Base-by-base conservation (phyloP, 1,140 invertebrate species). In the Pachypsylla venusta region DNA sequence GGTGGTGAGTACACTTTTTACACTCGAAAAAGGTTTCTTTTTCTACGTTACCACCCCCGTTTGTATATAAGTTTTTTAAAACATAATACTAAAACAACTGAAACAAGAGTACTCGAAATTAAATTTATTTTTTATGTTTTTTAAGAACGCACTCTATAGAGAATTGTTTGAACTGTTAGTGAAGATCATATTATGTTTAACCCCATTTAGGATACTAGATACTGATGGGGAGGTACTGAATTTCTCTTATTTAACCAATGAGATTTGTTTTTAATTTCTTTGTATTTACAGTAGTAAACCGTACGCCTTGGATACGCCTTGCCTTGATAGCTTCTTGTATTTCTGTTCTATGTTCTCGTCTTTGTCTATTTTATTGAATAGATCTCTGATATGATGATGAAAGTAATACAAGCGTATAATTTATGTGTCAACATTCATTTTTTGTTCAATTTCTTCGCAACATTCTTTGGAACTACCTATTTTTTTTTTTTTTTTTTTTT, bases 101-200 rank as follows among this genome's bases (percentile, higher is more conserved):
- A n/a, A n/a, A n/a, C n/a, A n/a, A n/a, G n/a, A n/a, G n/a, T n/a
- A n/a, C n/a, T n/a, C n/a, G n/a, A n/a, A n/a, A n/a, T n/a, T n/a
- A n/a, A n/a, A n/a, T n/a, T n/a, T n/a, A n/a, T n/a, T n/a, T n/a
- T n/a, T n/a, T n/a, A n/a, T n/a, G n/a, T n/a, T n/a, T n/a, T n/a
- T n/a, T n/a, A n/a, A n/a, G n/a, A 30, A 25, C 25, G 54, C 25
- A 56, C 54, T 56, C 27, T 48, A 48, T 48, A 48, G n/a, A 48
- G n/a, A 19, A 48, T n/a, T 48, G 7, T n/a, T 5, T 48, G 42
- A 48, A 48, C 42, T 48, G 22, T 19, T 48, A 19, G 42, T 10
- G 42, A 48, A 22, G 30, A 48, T 19, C 42, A 19, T 19, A 19
- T 3, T 5, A 48, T 22, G n/a, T n/a, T 7, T 19, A 48, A 35